Base-by-base conservation (phyloP, 2,113 vertebrate genomes). In the Platycercus adscitus region DNA sequence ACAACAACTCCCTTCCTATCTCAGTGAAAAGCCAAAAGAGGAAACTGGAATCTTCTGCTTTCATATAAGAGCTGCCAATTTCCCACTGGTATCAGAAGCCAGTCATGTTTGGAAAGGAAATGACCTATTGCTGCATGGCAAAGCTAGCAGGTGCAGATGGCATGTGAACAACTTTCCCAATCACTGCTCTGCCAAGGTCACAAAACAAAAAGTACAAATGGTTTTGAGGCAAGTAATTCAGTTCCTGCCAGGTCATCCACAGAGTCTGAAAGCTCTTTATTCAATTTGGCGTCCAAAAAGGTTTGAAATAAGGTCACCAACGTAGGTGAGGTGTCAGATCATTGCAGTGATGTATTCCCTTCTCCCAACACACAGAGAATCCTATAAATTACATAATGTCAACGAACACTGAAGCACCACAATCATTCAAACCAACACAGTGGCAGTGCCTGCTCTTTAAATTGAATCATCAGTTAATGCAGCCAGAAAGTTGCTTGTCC, bases 41-140 rank as follows among this genome's bases (percentile, higher is more conserved):
- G 92, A 95, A 95, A 86, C 72, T 87, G 76, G 60, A 91, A 83
- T 81, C 72, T 82, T n/a, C 61, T 65, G 79, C 70, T 93, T 88
- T 94, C 66, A 49, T 77, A 7, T 4, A 56, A 91, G 71, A 91
- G 65, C 85, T 91, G 79, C 82, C 81, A 70, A 65, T 93, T 97
- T 95, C 86, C 60, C 70, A 83, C 71, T 86, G 53, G 23, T 88
- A 83, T 53, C 77, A 94, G 66, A 70, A 83, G 58, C 69, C 70
- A 92, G 86, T 76, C 13, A 10, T 71, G 85, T 95, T 95, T 94
- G 81, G 83, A 33, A 91, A 92, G 78, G 89, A 87, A 73, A 80
- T 56, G n/a, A 81, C 66, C 70, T 72, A 10, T 41, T 58, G 81
- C 65, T 86, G 76, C 63, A 43, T 23, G 31, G 70, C 93, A 86